Evolutionary conservation across 2,797 vertebrate genomes (phyloP).

Genomic region (Aselliscus stoliczkanus): DNA sequence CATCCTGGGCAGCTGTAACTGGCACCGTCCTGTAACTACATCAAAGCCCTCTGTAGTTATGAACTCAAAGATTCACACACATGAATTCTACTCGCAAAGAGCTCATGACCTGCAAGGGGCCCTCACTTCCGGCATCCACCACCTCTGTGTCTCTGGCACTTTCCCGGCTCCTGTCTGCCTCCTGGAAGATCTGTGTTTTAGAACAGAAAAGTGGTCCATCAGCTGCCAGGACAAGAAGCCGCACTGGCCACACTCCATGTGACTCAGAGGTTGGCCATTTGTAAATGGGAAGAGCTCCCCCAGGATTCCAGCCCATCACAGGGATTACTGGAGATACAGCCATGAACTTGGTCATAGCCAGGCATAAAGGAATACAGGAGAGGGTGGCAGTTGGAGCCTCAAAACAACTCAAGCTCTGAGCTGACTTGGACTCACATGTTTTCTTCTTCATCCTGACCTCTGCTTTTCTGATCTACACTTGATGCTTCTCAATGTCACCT

Average conservation of each 20-base stretch:
- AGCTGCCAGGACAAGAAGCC: background rate
- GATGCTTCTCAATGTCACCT: background rate
- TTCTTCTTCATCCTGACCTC: background rate
- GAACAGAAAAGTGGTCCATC: background rate
- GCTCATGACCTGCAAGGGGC: background rate
- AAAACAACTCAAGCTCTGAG: background rate
- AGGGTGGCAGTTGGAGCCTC: background rate
- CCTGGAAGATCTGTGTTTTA: background rate
- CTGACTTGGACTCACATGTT: background rate
- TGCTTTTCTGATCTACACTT: background rate
- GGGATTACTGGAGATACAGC: background rate
- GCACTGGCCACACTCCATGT: background rate
- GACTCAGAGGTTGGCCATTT: slow-evolving; percentile 26
- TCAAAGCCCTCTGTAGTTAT: background rate
- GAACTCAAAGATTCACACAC: accelerated
- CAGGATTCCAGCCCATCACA: background rate
- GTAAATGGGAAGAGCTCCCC: slow-evolving; percentile 13
- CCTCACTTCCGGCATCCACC: background rate
- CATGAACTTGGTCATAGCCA: background rate
- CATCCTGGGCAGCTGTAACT: background rate
- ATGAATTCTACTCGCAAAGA: background rate
- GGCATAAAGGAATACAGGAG: slow-evolving; percentile 26
- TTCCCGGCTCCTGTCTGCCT: background rate
- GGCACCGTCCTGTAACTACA: background rate
- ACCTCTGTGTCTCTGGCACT: background rate